These are phyloP conservation scores for Agrochola litura DNA, from an alignment of 2,888 invertebrate genomes.

Conservation along the genomic window DNA sequence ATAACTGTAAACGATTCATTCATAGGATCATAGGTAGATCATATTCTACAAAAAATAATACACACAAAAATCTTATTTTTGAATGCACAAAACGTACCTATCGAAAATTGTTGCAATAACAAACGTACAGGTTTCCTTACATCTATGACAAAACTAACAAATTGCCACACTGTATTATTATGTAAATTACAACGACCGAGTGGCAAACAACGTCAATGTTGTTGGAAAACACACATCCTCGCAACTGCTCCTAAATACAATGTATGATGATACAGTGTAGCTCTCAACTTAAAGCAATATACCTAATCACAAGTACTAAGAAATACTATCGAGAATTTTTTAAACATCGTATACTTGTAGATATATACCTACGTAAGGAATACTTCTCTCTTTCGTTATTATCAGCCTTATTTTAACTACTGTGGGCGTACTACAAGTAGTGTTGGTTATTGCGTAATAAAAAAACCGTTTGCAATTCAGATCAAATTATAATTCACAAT, in stretches of 20 bases:
- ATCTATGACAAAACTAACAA: background rate
- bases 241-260: slow-evolving; percentile 17
- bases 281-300: slow-evolving; percentile 7
- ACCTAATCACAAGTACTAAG: too few relatives aligned
- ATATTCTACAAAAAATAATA: too few relatives aligned
- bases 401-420: too few relatives aligned
- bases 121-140: background rate
- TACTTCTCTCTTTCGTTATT: too few relatives aligned
- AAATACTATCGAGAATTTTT: background rate
- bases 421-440: too few relatives aligned
- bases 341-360: background rate
- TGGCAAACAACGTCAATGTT: slow-evolving; percentile 21
- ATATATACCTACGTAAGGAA: too few relatives aligned
- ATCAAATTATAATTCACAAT: too few relatives aligned
- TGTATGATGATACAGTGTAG: background rate
- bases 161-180: slow-evolving; percentile 23
- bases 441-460: too few relatives aligned
- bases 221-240: slow-evolving; percentile 8
- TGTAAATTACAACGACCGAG: slow-evolving; percentile 17
- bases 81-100: background rate
- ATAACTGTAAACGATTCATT: background rate
- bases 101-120: background rate
- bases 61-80: background rate
- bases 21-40: too few relatives aligned
- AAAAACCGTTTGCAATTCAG: too few relatives aligned